Base-by-base conservation (phyloP, 1,140 invertebrate species). In the Zaprionus davidi region DNA sequence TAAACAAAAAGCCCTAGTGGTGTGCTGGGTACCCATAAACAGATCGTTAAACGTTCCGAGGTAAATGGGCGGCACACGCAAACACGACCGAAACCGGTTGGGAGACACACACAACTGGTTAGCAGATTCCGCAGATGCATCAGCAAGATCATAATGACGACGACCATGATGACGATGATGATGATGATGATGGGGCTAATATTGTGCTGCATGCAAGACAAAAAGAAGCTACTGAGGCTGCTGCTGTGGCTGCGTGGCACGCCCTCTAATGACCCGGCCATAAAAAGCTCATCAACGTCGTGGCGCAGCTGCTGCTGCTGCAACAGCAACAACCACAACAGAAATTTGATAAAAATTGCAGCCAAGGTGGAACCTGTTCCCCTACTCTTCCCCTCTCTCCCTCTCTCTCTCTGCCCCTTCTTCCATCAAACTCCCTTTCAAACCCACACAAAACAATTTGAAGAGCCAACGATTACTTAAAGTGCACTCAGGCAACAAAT, bases 331-430 rank as follows among this genome's bases (percentile, higher is more conserved):
- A 44, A 67, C 51, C 76, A 26, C 53, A 57, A 31, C 17, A 68
- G n/a, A 86, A 87, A 80, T 88, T 87, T 88, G 83, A 87, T 87
- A 87, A 84, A 87, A 90, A 87, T 87, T 90, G 82, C 84, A 76
- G 60, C 56, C 71, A 83, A 75, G 68, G 57, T 68, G 79, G 67
- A 78, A 57, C 24, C 38, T 17, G 12, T 56, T 28, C 59, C 3
- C 56, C 20, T 9, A n/a, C 31, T 31, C 28, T 31, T 0, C 7
- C 28, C 2, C 28, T 6, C 26, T 28, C 31, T 31, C 24, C 15
- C 11, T 2, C 63, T 38, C 17, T 36, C 38, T n/a, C 4, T 49
- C 17, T 24, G 13, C 12, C 12, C 36, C 36, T 15, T 0, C 36
- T 38, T 5, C 36, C 6, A 15, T 7, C n/a, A 44, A 38, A 15